Conservation (phyloP, 2,113 vertebrate genomes). For the Centropristis striata region DNA sequence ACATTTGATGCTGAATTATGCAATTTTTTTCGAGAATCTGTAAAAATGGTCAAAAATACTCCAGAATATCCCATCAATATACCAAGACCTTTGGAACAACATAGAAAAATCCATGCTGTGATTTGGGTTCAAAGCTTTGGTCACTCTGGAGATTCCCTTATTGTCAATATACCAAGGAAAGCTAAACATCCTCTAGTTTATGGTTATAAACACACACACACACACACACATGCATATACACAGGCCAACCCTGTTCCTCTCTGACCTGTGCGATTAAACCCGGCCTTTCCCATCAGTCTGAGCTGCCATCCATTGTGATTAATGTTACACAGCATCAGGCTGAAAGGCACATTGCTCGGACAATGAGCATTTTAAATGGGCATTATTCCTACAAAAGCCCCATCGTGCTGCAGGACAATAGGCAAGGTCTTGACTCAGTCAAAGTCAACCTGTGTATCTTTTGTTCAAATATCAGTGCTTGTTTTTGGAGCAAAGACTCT, state of each 20-base stretch:
- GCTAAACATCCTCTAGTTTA: no score
- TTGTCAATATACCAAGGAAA: no score
- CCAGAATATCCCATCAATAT: no score
- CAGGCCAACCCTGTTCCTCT: background rate
- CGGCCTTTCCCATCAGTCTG: constrained; percentile 29
- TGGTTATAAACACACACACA: background rate
- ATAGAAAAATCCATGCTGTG: no score
- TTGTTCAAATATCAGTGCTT: constrained; percentile 57
- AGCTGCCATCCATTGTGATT: constrained; percentile 64
- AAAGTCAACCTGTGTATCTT: constrained; percentile 55
- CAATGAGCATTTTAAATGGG: constrained; percentile 72
- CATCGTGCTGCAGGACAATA: constrained; percentile 51
- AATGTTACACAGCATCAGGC: constrained; percentile 56
- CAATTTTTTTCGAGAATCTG: no score
- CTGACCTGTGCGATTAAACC: constrained; percentile 27
- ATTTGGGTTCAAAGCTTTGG: no score
- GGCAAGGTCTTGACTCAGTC: constrained; percentile 44
- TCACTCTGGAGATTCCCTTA: no score
- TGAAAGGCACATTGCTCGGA: constrained; percentile 64
- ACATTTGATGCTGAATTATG: no score
- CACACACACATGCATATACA: constrained; percentile 1
- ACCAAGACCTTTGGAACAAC: no score
- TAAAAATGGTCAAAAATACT: no score
- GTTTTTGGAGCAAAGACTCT: constrained; percentile 3
- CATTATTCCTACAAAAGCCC: constrained; percentile 66